Evolutionary conservation across 2,113 vertebrate genomes (phyloP).

Genomic region (Zosterops borbonicus): DNA sequence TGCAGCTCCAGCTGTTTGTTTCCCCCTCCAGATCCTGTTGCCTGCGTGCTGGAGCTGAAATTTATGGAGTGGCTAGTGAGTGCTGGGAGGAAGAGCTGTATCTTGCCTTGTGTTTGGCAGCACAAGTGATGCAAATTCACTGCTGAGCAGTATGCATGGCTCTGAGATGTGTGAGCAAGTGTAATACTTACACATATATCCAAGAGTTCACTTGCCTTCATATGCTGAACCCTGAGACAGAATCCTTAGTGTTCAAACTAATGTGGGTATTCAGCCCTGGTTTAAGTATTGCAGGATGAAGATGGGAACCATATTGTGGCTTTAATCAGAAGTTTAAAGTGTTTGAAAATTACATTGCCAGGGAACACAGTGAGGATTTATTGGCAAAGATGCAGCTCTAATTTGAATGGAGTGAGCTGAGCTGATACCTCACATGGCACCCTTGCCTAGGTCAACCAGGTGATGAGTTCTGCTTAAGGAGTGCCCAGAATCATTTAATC

Average conservation of each 20-base stretch:
- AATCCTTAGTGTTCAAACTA: background rate
- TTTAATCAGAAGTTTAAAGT: background rate
- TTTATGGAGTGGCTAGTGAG: background rate
- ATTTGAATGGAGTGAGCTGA: background rate
- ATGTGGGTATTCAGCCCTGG: background rate
- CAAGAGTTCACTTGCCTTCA: background rate
- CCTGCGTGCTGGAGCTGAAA: rapidly evolving
- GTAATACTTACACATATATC: background rate
- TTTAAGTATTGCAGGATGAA: background rate
- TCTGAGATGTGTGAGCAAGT: background rate
- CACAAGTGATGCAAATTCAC: background rate
- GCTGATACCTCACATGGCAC: background rate
- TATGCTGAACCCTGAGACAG: background rate
- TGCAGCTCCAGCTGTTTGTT: background rate
- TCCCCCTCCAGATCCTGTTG: background rate
- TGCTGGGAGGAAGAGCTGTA: background rate
- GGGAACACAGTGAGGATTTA: background rate
- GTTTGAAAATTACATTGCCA: background rate
- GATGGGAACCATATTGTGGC: background rate
- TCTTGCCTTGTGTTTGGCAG: background rate
- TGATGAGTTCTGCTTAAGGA: background rate
- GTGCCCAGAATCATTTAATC: background rate
- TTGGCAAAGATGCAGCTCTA: background rate
- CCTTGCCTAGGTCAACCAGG: background rate
- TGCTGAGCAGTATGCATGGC: background rate